These are phyloP conservation scores for Pantala flavescens DNA, from an alignment of 1,140 invertebrate genomes.

Conservation along the genomic window DNA sequence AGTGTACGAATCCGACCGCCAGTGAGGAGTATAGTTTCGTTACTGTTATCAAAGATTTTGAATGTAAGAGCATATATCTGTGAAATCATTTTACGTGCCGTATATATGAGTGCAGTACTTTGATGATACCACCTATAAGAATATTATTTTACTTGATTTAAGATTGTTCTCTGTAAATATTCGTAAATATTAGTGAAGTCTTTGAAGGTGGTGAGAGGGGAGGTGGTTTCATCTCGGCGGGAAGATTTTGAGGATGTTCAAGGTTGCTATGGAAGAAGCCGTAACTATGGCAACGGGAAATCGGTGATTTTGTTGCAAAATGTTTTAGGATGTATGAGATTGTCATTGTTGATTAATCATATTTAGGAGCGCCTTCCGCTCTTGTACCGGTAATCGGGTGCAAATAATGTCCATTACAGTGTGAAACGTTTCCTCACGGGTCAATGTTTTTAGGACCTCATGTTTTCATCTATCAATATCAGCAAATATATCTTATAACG, in stretches of 20 bases:
- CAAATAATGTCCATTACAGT: too few species aligned
- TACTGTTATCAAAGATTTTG: conserved; percentile 2
- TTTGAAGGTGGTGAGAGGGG: background rate
- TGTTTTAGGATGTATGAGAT: background rate
- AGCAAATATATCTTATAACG: too few species aligned
- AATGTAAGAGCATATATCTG: background rate
- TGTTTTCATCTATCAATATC: too few species aligned
- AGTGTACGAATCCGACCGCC: conserved; percentile 6
- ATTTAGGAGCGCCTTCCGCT: too few species aligned
- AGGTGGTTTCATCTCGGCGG: conserved; percentile 6
- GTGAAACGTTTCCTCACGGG: too few species aligned
- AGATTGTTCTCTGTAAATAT: background rate
- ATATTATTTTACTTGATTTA: too few species aligned
- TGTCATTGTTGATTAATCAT: too few species aligned
- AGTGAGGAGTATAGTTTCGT: conserved; percentile 5
- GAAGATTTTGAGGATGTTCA: conserved; percentile 6
- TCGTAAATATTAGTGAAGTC: background rate
- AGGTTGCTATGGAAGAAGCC: conserved; percentile 7
- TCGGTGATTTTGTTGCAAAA: background rate
- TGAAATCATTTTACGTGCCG: too few species aligned
- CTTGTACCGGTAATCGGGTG: too few species aligned
- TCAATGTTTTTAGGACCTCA: too few species aligned
- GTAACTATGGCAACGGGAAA: conserved; percentile 2
- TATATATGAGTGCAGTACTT: too few species aligned
- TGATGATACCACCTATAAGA: too few species aligned